Conservation (phyloP, 2,113 vertebrate genomes). For the Crotalus helleri region DNA sequence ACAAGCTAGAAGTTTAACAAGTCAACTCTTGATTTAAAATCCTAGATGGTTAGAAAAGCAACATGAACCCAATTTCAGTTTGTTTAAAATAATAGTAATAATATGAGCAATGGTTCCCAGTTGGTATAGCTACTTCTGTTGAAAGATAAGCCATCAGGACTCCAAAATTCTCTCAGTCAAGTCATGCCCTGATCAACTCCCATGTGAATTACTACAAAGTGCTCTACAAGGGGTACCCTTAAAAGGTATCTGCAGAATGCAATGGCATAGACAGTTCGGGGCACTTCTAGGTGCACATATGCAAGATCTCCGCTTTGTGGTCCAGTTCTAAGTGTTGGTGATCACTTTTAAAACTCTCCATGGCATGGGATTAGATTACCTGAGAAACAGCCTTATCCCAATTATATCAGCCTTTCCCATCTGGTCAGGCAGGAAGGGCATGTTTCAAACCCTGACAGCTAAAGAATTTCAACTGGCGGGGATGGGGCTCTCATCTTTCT, state of each 20-base stretch:
- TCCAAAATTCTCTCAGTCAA: neutral
- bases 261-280: neutral
- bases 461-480: neutral
- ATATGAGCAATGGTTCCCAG: neutral
- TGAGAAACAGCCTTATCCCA: neutral
- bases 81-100: neutral
- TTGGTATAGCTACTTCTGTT: neutral
- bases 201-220: neutral
- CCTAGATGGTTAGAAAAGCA: neutral
- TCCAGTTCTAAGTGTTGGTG: neutral
- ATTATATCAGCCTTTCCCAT: neutral
- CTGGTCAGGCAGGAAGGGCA: neutral
- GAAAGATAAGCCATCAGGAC: neutral
- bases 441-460: neutral
- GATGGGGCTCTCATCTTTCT: neutral
- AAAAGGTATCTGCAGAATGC: neutral
- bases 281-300: neutral
- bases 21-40: neutral
- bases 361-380: neutral
- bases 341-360: neutral
- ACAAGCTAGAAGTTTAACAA: neutral
- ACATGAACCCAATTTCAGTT: neutral
- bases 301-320: neutral
- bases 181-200: neutral
- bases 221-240: neutral